Evolutionary conservation across 2,113 vertebrate species (phyloP), one percentile per base, ranked within the genome.

Genomic region (Carettochelys insculpta): DNA sequence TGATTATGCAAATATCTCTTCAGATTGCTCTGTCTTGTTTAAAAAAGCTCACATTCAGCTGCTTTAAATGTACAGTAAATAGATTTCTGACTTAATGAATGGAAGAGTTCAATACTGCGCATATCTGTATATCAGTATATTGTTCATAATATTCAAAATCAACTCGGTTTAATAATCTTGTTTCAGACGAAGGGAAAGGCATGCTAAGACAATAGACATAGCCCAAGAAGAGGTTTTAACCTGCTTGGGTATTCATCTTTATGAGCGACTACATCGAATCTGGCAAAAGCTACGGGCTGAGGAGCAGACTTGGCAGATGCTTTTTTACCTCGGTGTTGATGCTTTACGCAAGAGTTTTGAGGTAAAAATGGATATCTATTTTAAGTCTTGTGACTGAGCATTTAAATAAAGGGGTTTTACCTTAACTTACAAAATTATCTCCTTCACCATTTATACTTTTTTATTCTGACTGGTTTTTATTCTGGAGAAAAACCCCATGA

Each of bases 141-240:
- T 45, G 13, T 45, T 43, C 41, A 45, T 73, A 45, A 75, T 45
- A 43, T 45, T 75, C 41, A 13, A 45, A 43, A 75, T 24, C 24
- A 75, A 75, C 41, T 75, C 3, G 14, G 71, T 94, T n/a, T n/a
- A n/a, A 86, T 41, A 45, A 87, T 86, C 83, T 58, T 48, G n/a
- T 94, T 87, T 51, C 68, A 99, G 99, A 89, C 98, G 99, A 65
- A 98, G 99, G 96, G 99, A 99, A 96, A 98, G 99, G 88, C 99
- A 99, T 90, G 99, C 99, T 87, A 99, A 99, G 97, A 99, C 99
- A 86, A 99, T 99, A 95, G 99, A 99, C 87, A 98, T 99, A 90
- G 99, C 99, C 91, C 99, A 99, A 97, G 99, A 99, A 96, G 99
- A 99, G 97, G 99, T 99, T 91, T 97, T 99, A 90, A 99, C 99